Evolutionary conservation across 2,113 vertebrate genomes (phyloP).

Genomic region (Ceyx melanurus): DNA sequence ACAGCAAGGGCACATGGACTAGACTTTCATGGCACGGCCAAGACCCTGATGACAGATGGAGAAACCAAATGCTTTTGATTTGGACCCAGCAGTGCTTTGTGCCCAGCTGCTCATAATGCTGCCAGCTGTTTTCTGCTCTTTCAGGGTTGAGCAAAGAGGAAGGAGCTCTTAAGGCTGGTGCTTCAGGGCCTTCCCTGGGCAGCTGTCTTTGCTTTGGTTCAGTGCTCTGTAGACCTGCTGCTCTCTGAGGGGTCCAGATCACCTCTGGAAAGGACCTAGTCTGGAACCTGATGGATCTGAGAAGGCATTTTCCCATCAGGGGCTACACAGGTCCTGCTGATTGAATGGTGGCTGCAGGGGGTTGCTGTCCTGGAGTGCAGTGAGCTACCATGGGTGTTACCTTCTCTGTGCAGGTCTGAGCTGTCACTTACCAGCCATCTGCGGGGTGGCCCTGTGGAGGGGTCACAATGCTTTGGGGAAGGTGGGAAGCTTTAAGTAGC

Average conservation of each 20-base stretch:
- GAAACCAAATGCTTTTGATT: accelerated
- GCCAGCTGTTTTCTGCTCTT: neutral
- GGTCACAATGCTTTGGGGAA: accelerated
- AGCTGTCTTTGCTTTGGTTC: neutral
- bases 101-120: neutral
- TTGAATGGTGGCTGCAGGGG: accelerated
- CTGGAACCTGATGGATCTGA: neutral
- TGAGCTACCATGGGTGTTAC: neutral
- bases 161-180: neutral
- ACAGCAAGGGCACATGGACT: neutral
- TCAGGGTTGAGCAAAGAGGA: neutral
- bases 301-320: accelerated
- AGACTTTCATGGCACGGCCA: accelerated
- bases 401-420: neutral
- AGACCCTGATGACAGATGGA: neutral
- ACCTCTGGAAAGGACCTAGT: neutral
- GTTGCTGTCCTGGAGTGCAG: neutral
- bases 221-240: neutral
- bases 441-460: accelerated
- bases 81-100: accelerated
- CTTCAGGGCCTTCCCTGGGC: neutral
- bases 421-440: accelerated
- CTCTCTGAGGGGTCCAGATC: neutral
- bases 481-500: neutral
- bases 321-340: neutral